Evolutionary conservation across 2,113 vertebrate species (phyloP).

Genomic region (Orientallactaga bullata): DNA sequence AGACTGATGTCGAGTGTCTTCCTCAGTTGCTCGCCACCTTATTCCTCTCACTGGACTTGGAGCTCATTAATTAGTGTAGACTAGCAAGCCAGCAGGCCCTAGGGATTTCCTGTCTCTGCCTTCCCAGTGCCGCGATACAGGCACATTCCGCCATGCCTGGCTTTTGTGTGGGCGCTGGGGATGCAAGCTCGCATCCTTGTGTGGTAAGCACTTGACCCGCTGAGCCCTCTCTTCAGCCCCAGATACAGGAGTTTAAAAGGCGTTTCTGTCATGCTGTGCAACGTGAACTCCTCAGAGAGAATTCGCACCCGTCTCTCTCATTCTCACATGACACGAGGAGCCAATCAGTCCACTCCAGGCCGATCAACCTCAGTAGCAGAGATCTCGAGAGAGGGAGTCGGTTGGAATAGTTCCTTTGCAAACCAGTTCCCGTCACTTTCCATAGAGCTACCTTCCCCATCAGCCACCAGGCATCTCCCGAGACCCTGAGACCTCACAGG

Average conservation of each 20-base stretch:
- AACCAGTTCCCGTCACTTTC: neutral
- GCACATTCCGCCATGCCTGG: no score
- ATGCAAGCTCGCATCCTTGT: no score
- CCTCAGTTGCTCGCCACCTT: no score
- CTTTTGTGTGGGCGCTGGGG: no score
- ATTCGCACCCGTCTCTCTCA: neutral
- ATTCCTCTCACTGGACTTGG: no score
- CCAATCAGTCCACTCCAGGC: accelerated
- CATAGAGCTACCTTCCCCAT: neutral
- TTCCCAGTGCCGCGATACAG: no score
- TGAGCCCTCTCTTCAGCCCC: no score
- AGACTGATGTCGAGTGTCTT: no score
- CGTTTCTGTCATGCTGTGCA: accelerated
- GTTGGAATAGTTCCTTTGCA: neutral
- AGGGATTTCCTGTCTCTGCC: neutral
- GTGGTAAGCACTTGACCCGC: no score
- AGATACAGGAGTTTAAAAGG: no score
- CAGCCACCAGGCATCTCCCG: neutral
- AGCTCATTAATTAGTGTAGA: no score
- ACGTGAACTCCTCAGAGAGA: accelerated
- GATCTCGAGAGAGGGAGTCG: accelerated
- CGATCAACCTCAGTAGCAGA: neutral
- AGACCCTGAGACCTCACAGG: neutral
- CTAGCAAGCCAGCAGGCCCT: no score
- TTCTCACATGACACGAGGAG: accelerated